Percentiles rank a stretch among this genome's conserved stretches.
Evolutionary conservation across 2,888 invertebrate species (phyloP).

Genomic region (Sicus ferrugineus): DNA sequence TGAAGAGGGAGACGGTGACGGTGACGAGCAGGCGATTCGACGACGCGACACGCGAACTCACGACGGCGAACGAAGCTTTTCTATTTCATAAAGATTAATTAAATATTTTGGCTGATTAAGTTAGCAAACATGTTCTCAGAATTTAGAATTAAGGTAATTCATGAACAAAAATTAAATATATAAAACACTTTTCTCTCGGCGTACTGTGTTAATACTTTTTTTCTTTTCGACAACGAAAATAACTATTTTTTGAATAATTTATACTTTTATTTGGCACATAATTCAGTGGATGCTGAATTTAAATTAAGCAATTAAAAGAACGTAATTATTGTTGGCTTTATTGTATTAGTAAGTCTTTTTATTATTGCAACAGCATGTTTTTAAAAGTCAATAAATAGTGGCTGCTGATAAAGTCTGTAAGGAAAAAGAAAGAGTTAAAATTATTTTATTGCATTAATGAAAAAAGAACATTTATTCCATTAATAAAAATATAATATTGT

Average conservation of each 20-base stretch:
- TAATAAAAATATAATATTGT: no score
- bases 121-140: constrained; percentile 2
- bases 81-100: neutral
- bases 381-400: no score
- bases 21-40: neutral
- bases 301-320: no score
- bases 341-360: constrained; percentile 24
- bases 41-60: constrained; percentile 17
- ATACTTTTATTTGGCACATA: constrained; percentile 28
- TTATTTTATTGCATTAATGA: no score
- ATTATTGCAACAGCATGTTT: neutral
- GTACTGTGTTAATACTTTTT: constrained; percentile 24
- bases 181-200: constrained; percentile 34
- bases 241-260: constrained; percentile 5
- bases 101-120: neutral
- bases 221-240: neutral
- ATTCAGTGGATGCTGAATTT: no score
- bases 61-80: constrained; percentile 18
- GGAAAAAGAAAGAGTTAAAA: no score
- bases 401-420: neutral
- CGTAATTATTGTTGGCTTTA: no score
- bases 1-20: neutral
- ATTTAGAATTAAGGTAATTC: constrained; percentile 2
- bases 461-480: no score
- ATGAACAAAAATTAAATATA: constrained; percentile 10